Evolutionary conservation across 2,113 vertebrate species (phyloP), one percentile per base, ranked within the genome.

Genomic region (Buteo buteo): DNA sequence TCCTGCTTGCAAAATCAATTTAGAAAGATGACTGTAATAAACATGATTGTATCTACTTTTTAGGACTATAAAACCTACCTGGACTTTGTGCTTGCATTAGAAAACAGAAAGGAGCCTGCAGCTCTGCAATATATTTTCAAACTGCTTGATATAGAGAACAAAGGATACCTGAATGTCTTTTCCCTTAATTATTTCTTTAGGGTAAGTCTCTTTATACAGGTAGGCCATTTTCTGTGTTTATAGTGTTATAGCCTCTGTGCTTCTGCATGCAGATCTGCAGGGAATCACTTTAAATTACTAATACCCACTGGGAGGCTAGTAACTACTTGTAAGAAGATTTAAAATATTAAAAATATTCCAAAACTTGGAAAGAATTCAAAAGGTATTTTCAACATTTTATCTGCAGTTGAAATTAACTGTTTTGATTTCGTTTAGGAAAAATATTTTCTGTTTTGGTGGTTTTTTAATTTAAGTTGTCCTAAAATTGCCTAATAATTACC

Each of bases 1-100:
- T 97, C 96, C 94, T 96, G 92, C 96, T 97, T 97, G 92, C 90
- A 96, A 96, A 97, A 93, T 96, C 95, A 95, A 96, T 98, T 97
- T 94, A 77, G 95, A 94, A 67, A 86, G 90, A 94, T 54, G 61
- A 78, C 82, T 97, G 19, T 97, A 97, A 97, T 95, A 76, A 96
- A 95, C 47, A n/a, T 96, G 82, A 88, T 95, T 97, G 89, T 86
- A 64, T 98, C 91, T 96, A 42, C 96, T 97, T 95, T 95, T 64
- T 97, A 99, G 99, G 99, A 99, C 97, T 99, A 99, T 96, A 99
- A 99, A 96, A 99, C 99, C 42, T 99, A 99, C 97, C 97, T 99
- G 87, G 99, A 99, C 96, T 99, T 99, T 97, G 99, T 99, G 57
- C 98, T 99, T 97, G 99, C 99, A 54, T 98, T 99, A 98, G 99